phyloP scores from a whole-genome alignment of 2,888 invertebrate genomes.

The Spisula solida region DNA sequence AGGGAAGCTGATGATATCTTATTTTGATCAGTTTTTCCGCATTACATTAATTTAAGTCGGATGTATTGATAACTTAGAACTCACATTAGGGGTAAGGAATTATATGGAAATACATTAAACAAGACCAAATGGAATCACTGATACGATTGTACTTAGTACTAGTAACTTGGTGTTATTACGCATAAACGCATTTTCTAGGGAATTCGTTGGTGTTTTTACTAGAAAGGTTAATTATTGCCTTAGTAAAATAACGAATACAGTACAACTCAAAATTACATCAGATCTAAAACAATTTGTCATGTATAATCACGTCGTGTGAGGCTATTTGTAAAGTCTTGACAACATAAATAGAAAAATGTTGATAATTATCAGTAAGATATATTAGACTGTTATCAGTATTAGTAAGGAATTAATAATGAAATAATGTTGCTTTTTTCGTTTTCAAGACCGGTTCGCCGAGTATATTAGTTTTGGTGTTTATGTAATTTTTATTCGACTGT shows the following conservation, averaged over 20 bases:
- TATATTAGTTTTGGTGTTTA: no score
- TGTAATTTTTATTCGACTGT: no score
- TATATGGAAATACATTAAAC: neutral
- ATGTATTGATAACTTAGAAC: neutral
- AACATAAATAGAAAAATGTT: no score
- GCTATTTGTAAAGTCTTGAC: no score
- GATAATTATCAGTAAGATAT: no score
- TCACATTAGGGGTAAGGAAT: neutral
- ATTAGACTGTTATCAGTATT: no score
- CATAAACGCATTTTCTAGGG: neutral
- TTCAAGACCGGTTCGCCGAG: no score
- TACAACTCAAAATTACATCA: neutral
- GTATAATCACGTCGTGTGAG: neutral
- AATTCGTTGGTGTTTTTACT: neutral
- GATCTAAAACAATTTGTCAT: neutral
- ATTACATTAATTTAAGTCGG: neutral
- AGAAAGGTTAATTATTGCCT: neutral
- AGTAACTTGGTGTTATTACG: neutral
- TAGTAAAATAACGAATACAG: neutral
- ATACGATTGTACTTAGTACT: neutral
- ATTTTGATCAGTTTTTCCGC: constrained; percentile 3
- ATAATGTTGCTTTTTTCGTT: no score
- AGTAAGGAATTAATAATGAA: no score
- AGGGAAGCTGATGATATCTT: neutral
- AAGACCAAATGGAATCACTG: neutral